phyloP scores from a whole-genome alignment of 2,797 vertebrate species.

The Streptopelia turtur region DNA sequence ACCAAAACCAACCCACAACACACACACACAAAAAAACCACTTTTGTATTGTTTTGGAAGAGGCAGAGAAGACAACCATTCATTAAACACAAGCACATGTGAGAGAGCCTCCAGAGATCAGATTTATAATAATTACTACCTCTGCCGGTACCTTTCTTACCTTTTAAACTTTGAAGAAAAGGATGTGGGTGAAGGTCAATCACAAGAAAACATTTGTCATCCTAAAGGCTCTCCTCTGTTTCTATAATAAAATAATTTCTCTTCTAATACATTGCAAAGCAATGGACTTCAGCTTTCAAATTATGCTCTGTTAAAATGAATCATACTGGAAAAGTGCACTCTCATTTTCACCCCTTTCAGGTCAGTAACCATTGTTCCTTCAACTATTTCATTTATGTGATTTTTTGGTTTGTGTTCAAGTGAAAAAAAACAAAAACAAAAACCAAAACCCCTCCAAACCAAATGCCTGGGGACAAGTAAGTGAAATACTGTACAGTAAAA shows the following conservation, averaged over 20 bases:
- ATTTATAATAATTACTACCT: constrained; percentile 50
- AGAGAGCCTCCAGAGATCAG: neutral
- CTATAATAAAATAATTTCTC: constrained; percentile 14
- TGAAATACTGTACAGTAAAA: neutral
- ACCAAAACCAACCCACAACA: neutral
- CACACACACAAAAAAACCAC: neutral
- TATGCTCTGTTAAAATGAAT: neutral
- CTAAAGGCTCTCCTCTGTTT: neutral
- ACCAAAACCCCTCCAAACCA: neutral
- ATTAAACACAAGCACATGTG: constrained; percentile 13
- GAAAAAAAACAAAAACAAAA: neutral
- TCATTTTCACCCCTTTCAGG: neutral
- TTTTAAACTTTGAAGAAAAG: constrained; percentile 44
- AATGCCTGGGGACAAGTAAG: neutral
- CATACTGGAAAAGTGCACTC: neutral
- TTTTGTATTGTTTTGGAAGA: constrained; percentile 16
- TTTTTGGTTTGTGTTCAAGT: neutral
- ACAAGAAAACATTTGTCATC: constrained; percentile 39
- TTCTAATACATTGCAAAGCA: constrained; percentile 7
- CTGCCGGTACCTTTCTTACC: constrained; percentile 15
- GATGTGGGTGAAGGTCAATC: constrained; percentile 23
- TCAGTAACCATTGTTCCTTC: neutral
- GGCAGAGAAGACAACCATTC: neutral
- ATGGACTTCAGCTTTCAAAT: constrained; percentile 2
- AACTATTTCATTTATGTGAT: neutral